Evolutionary conservation across 2,797 vertebrate species (phyloP).

Genomic region (Schizopygopsis malacanthus): DNA sequence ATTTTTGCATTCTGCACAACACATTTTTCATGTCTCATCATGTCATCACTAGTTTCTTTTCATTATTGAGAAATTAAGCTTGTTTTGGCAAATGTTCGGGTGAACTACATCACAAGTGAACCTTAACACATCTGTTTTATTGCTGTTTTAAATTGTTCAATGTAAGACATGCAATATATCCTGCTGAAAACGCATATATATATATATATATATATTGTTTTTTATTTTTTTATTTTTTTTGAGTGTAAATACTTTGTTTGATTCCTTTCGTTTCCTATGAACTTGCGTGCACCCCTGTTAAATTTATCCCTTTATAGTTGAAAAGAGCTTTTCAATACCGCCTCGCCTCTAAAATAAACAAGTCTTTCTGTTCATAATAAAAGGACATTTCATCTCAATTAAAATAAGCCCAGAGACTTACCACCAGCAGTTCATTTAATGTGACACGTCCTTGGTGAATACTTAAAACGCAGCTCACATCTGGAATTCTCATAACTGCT

Average conservation of each 20-base stretch:
- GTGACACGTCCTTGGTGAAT: conserved; percentile 30
- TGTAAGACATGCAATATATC: conserved; percentile 5
- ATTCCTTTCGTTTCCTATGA: conserved; percentile 22
- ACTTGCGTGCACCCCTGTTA: conserved; percentile 4
- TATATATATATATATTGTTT: not conserved
- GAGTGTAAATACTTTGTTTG: conserved; percentile 25
- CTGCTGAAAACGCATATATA: not conserved
- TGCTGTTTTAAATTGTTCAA: conserved; percentile 1
- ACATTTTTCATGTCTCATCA: conserved; percentile 16
- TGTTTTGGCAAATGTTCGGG: conserved; percentile 6
- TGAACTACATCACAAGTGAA: not conserved
- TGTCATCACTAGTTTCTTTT: not conserved
- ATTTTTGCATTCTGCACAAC: not conserved
- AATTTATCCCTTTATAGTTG: conserved; percentile 19
- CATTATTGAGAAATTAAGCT: not conserved
- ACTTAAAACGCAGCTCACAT: conserved; percentile 28
- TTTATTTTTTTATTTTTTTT: too few relatives aligned
- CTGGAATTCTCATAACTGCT: conserved; percentile 17
- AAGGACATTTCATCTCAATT: conserved; percentile 53
- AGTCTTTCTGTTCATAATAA: conserved; percentile 34
- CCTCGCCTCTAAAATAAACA: conserved; percentile 53
- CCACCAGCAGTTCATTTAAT: conserved; percentile 37
- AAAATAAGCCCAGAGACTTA: conserved; percentile 32
- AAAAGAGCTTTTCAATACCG: conserved; percentile 13
- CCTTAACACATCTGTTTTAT: conserved; percentile 24